Evolutionary conservation across 53 echinoderm and acorn worm genomes (phyloP).

Genomic region (Holothuria leucospilota): DNA sequence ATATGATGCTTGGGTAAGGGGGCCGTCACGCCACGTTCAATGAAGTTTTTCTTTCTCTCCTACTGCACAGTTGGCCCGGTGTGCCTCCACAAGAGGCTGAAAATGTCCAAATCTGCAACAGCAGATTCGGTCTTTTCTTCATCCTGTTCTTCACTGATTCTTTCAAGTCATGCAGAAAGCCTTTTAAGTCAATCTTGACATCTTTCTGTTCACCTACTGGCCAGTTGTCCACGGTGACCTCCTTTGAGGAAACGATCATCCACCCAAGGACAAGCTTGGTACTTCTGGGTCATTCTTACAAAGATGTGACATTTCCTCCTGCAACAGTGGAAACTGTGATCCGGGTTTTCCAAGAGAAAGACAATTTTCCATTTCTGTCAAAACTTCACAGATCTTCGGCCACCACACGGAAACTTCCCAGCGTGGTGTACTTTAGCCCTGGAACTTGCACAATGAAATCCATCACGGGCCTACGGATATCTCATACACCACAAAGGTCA

Average conservation of each 20-base stretch:
- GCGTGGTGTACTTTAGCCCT: background rate
- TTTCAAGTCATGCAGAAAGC: background rate
- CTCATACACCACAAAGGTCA: constrained; percentile 7
- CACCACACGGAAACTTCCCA: constrained; percentile 18
- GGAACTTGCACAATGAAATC: background rate
- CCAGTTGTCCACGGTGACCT: background rate
- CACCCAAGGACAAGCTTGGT: background rate
- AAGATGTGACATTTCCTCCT: background rate
- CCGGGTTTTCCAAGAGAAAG: background rate
- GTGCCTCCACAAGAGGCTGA: background rate
- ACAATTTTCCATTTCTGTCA: background rate
- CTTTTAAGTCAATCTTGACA: background rate
- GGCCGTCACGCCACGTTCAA: no score
- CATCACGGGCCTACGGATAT: background rate
- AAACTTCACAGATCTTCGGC: background rate
- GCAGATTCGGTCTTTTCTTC: background rate
- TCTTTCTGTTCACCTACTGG: background rate
- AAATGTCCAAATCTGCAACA: background rate
- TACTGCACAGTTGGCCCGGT: no score
- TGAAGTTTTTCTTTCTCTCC: no score
- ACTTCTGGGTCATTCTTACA: background rate
- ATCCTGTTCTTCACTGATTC: background rate
- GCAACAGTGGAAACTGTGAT: background rate
- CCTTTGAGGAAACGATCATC: background rate
- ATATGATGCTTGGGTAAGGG: no score